Conservation (phyloP, 2,797 vertebrate species). For the Parauchenoglanis punctatus region DNA sequence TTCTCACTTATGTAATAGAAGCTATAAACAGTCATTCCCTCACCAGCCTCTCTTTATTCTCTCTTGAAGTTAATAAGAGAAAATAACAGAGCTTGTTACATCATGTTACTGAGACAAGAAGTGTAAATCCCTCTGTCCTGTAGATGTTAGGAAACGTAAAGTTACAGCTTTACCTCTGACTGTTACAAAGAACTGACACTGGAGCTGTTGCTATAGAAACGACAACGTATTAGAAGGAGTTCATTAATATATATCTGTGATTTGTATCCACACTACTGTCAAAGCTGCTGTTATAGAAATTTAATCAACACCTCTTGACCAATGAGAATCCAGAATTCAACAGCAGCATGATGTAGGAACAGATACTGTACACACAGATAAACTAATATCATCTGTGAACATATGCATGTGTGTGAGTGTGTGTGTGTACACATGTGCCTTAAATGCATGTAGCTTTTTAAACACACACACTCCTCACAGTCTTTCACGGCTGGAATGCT, state of each 20-base stretch:
- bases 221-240: too few species aligned
- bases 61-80: too few species aligned
- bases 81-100: too few species aligned
- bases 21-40: not conserved
- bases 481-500: not conserved
- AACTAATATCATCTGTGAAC: not conserved
- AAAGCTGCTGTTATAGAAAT: not conserved
- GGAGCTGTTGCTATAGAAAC: too few species aligned
- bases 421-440: not conserved
- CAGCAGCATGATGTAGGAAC: not conserved
- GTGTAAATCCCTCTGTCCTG: too few species aligned
- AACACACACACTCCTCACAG: conserved; percentile 3
- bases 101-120: not conserved
- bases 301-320: not conserved
- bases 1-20: not conserved
- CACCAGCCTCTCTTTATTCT: too few species aligned
- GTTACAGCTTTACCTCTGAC: too few species aligned
- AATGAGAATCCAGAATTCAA: not conserved
- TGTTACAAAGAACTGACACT: too few species aligned
- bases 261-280: too few species aligned
- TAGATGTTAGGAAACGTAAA: too few species aligned
- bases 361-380: not conserved
- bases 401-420: not conserved
- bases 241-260: too few species aligned
- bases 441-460: not conserved